These are phyloP conservation scores for Calidris pugnax DNA, from an alignment of 2,113 vertebrate genomes.

Conservation along the genomic window DNA sequence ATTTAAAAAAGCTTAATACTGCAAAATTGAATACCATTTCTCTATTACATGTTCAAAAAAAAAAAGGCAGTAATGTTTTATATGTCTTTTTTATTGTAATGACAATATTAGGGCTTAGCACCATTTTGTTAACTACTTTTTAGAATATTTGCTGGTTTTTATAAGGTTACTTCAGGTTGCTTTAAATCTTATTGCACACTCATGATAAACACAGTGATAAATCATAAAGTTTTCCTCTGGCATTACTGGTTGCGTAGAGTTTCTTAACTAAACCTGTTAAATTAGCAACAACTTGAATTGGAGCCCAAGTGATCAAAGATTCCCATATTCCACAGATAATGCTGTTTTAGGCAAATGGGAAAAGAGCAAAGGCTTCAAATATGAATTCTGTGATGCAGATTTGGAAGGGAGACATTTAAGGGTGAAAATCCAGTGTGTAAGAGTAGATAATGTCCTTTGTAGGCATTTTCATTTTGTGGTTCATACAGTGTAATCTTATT, in stretches of 20 bases:
- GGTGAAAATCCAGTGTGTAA: not conserved
- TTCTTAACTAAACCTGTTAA: not conserved
- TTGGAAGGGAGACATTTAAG: not conserved
- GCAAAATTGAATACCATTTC: not conserved
- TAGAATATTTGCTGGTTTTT: not conserved
- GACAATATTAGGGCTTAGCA: not conserved
- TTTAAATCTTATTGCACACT: not conserved
- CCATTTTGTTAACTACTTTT: not conserved
- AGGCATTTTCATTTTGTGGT: not conserved
- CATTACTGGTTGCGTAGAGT: not conserved
- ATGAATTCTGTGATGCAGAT: not conserved
- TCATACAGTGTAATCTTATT: not conserved
- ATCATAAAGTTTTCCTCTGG: not conserved
- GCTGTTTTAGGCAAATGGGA: not conserved
- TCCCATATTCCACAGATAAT: not conserved
- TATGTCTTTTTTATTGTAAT: not conserved
- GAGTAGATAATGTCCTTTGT: not conserved
- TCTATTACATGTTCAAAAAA: not conserved
- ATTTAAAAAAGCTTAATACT: not conserved
- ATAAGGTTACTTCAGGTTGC: not conserved
- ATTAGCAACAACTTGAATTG: not conserved
- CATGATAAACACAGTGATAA: not conserved
- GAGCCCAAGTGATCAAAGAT: not conserved
- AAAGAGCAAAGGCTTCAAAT: not conserved
- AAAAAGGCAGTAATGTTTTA: not conserved